These are phyloP conservation scores for Sarcophaga bullata DNA, from an alignment of 1,140 invertebrate species.

Conservation along the genomic window DNA sequence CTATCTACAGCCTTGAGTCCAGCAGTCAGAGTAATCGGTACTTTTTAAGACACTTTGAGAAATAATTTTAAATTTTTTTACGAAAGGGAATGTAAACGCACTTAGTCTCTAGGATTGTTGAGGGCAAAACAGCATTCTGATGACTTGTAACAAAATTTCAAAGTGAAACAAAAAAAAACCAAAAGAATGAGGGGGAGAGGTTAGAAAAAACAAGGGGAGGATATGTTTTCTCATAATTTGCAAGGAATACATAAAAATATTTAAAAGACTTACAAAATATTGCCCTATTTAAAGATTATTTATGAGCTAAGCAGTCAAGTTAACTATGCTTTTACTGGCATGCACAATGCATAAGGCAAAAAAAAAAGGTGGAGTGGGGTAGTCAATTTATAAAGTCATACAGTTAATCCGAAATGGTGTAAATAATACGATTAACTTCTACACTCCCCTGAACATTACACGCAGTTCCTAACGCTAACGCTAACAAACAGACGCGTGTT, in stretches of 20 bases:
- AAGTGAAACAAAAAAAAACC: too few relatives aligned
- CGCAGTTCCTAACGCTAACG: neutral
- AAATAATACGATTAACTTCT: slow-evolving; percentile 65
- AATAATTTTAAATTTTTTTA: too few relatives aligned
- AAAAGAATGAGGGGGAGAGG: too few relatives aligned
- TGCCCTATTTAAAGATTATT: slow-evolving; percentile 1
- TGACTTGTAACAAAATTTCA: too few relatives aligned
- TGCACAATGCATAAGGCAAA: too few relatives aligned
- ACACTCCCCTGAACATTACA: slow-evolving; percentile 31
- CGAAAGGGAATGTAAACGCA: too few relatives aligned
- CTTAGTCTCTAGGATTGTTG: too few relatives aligned
- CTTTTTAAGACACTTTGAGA: too few relatives aligned
- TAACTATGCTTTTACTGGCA: neutral
- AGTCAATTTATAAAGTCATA: slow-evolving; percentile 47
- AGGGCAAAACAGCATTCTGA: too few relatives aligned
- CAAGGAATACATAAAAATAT: slow-evolving; percentile 9
- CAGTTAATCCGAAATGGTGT: slow-evolving; percentile 66
- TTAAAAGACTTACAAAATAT: slow-evolving; percentile 8
- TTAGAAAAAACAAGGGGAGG: neutral
- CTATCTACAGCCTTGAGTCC: too few relatives aligned
- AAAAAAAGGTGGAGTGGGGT: neutral
- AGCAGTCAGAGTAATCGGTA: too few relatives aligned
- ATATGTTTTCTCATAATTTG: slow-evolving; percentile 24
- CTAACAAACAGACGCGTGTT: neutral
- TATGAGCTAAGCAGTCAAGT: neutral